Evolutionary conservation across 2,888 invertebrate genomes (phyloP).

Genomic region (Trisateles emortualis): DNA sequence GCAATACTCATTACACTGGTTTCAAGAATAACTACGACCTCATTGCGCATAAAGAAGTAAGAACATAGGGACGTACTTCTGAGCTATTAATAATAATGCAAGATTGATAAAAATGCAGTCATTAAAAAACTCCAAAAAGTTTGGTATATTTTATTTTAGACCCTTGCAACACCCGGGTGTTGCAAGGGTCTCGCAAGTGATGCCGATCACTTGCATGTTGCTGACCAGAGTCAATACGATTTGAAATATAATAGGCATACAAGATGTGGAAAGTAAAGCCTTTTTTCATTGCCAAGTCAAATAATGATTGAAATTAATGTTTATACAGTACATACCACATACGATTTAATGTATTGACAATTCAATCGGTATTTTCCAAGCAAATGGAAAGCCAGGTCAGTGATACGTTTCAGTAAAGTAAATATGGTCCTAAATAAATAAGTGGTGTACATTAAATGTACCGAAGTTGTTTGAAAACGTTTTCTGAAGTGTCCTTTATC

Average conservation of each 20-base stretch:
- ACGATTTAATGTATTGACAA: conserved; percentile 15
- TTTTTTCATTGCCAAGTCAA: conserved; percentile 17
- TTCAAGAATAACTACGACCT: too few species aligned
- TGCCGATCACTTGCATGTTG: too few species aligned
- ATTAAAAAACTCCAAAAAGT: too few species aligned
- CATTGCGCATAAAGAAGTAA: too few species aligned
- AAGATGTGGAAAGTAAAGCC: conserved; percentile 4
- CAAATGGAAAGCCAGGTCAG: conserved; percentile 20
- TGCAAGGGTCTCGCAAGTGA: too few species aligned
- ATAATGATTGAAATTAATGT: conserved; percentile 4
- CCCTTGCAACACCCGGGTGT: too few species aligned
- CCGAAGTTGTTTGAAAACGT: conserved; percentile 25
- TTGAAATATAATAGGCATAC: conserved; percentile 7
- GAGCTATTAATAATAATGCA: too few species aligned
- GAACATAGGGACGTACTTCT: too few species aligned
- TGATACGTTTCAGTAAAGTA: conserved; percentile 35
- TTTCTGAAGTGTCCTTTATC: conserved; percentile 26
- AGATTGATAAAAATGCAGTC: too few species aligned
- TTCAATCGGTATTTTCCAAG: conserved; percentile 19
- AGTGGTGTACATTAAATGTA: conserved; percentile 29
- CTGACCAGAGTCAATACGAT: too few species aligned
- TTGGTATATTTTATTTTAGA: too few species aligned
- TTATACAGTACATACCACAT: conserved; percentile 2
- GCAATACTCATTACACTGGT: too few species aligned
- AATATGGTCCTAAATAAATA: conserved; percentile 45